Base-by-base conservation (phyloP, 2,888 invertebrate species). In the Andrena praecox region DNA sequence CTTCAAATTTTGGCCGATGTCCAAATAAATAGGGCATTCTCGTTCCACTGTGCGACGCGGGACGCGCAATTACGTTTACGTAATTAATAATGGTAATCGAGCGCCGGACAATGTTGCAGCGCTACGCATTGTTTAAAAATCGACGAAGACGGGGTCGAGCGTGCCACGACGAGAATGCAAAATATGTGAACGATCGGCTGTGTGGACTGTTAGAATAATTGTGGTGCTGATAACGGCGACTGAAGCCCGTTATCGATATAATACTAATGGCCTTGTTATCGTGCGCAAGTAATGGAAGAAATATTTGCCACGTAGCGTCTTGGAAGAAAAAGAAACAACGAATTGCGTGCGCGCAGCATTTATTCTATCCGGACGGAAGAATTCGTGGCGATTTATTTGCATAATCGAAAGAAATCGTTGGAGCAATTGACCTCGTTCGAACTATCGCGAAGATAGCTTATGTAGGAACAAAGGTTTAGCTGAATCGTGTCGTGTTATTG, bases 221-320 rank as follows among this genome's bases (percentile, higher is more conserved):
- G 56, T 48, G 56, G 42, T 20, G 20, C 16, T 2, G 82, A 82
- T 80, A 82, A 63, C 63, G 64, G 33, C 69, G 70, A 62, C 60
- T 42, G n/a, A 50, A 67, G 59, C 60, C 48, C 33, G 72, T 81
- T 81, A 81, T 81, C 82, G 29, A 72, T 73, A 73, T 52, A 71
- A 77, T 60, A 72, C 81, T 77, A 82, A 77, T 71, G 31, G 64
- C 52, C 60, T 29, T 60, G 77, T 54, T 83, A 83, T 81, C 82
- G 33, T 7, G 64, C 56, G 59, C 63, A 80, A 73, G 50, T 81
- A 73, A 77, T 56, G 60, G 59, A 66, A 33, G 31, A 70, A 74
- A 62, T 81, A 72, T 69, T 82, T 73, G 27, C 66, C 27, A 7
- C 69, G 52, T 24, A 60, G 27, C 27, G 56, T 76, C 27, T 66